These are phyloP conservation scores for Perizoma affinitatum DNA, from an alignment of 2,888 invertebrate genomes.

Conservation along the genomic window DNA sequence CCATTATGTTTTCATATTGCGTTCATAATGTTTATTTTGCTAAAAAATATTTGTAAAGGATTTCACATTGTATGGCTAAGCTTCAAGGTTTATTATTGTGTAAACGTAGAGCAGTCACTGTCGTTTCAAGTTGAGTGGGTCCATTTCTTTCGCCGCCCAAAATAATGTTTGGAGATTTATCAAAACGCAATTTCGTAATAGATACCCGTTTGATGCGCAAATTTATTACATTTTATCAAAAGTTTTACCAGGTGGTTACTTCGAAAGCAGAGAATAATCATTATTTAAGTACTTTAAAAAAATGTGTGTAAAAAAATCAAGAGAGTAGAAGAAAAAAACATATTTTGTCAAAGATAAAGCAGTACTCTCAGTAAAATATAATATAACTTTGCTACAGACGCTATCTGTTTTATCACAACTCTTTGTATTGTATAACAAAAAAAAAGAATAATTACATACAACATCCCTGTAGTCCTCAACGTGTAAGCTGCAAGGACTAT, in stretches of 20 bases:
- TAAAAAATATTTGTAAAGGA: slow-evolving; percentile 38
- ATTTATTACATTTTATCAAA: slow-evolving; percentile 67
- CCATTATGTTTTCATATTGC: slow-evolving; percentile 74
- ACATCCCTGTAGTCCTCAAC: slow-evolving; percentile 12
- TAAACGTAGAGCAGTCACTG: slow-evolving; percentile 45
- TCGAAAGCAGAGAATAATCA: background rate
- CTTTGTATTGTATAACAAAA: slow-evolving; percentile 56
- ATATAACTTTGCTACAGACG: slow-evolving; percentile 62
- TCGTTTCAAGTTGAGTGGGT: slow-evolving; percentile 71
- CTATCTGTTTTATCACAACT: slow-evolving; percentile 77
- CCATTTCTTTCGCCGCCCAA: slow-evolving; percentile 81
- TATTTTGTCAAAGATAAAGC: too few species aligned
- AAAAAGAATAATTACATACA: slow-evolving; percentile 13
- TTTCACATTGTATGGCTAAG: slow-evolving; percentile 46
- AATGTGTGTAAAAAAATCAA: too few species aligned
- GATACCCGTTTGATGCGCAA: slow-evolving; percentile 77
- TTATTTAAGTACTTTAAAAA: too few species aligned
- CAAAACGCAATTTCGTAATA: slow-evolving; percentile 83
- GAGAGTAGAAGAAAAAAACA: too few species aligned
- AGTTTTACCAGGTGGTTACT: slow-evolving; percentile 23
- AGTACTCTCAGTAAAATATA: too few species aligned
- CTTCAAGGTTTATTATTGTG: slow-evolving; percentile 50
- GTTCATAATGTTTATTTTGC: slow-evolving; percentile 70
- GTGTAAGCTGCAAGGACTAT: slow-evolving; percentile 38
- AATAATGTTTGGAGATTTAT: slow-evolving; percentile 82